Evolutionary conservation across 1,140 invertebrate species (phyloP).

Genomic region (Camponotus vicinus): DNA sequence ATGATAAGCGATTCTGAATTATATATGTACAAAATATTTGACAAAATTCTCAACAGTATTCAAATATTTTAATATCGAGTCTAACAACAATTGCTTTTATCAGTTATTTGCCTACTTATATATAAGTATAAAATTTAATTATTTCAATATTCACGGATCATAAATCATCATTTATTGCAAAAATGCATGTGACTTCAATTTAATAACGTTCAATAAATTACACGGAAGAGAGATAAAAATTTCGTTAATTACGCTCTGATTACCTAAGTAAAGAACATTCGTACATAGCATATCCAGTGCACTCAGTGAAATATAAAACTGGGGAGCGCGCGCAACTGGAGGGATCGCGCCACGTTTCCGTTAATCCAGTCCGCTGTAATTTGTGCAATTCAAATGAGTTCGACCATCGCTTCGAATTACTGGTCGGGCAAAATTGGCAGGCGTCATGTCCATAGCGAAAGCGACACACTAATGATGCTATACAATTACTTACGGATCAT

Average conservation of each 20-base stretch:
- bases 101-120: slow-evolving; percentile 1
- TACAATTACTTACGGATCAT: slow-evolving; percentile 78
- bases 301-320: slow-evolving; percentile 51
- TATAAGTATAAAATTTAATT: slow-evolving; percentile 14
- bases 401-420: slow-evolving; percentile 69
- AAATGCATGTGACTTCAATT: neutral
- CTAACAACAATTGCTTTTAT: slow-evolving; percentile 1
- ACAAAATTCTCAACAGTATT: slow-evolving; percentile 2
- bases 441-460: slow-evolving; percentile 75
- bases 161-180: slow-evolving; percentile 9
- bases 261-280: neutral
- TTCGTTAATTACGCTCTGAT: neutral
- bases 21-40: neutral
- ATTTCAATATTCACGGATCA: slow-evolving; percentile 19
- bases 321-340: no score
- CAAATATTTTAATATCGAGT: slow-evolving; percentile 40
- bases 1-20: neutral
- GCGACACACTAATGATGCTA: slow-evolving; percentile 75
- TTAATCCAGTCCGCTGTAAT: slow-evolving; percentile 49
- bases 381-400: slow-evolving; percentile 53
- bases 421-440: slow-evolving; percentile 64
- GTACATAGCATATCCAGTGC: neutral
- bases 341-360: slow-evolving; percentile 52
- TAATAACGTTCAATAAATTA: neutral
- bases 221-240: neutral